Conservation (phyloP, 1,140 invertebrate species). For the Pollicipes pollicipes region DNA sequence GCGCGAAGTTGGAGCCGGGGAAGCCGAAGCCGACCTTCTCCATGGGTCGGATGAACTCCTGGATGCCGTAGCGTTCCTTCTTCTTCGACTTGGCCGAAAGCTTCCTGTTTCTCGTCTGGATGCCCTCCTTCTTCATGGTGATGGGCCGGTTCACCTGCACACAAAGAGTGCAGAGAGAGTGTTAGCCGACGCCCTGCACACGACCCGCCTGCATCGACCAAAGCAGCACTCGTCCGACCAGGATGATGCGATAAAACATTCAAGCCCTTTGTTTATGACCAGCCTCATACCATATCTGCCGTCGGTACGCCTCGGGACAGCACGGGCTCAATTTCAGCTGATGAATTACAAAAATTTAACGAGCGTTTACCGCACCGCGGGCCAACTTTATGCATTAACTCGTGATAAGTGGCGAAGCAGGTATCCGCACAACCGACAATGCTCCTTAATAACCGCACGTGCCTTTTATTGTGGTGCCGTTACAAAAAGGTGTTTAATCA, state of each 20-base stretch:
- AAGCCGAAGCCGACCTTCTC: conserved; percentile 4
- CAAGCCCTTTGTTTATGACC: not conserved
- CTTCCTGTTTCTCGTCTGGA: conserved; percentile 92
- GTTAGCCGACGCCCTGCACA: not conserved
- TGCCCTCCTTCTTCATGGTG: conserved; percentile 98
- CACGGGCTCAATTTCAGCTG: not conserved
- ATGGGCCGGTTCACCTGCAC: conserved; percentile 93
- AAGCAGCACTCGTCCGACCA: not conserved
- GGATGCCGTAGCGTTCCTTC: conserved; percentile 35
- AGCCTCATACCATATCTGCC: not conserved
- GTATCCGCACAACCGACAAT: not conserved
- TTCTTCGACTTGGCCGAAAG: conserved; percentile 86
- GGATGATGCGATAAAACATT: not conserved
- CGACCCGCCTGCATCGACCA: not conserved
- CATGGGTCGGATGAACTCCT: conserved; percentile 3
- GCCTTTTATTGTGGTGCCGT: not conserved
- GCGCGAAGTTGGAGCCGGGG: not conserved
- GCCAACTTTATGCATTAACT: not conserved
- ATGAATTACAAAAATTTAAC: conserved; percentile 1
- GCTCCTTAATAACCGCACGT: not conserved
- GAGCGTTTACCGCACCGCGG: not conserved
- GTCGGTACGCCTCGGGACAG: not conserved
- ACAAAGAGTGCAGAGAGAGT: conserved; percentile 28
- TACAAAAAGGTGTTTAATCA: conserved; percentile 1
- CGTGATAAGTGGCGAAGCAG: conserved; percentile 1